Evolutionary conservation across 2,797 vertebrate species (phyloP).

Genomic region (Synanceia verrucosa): DNA sequence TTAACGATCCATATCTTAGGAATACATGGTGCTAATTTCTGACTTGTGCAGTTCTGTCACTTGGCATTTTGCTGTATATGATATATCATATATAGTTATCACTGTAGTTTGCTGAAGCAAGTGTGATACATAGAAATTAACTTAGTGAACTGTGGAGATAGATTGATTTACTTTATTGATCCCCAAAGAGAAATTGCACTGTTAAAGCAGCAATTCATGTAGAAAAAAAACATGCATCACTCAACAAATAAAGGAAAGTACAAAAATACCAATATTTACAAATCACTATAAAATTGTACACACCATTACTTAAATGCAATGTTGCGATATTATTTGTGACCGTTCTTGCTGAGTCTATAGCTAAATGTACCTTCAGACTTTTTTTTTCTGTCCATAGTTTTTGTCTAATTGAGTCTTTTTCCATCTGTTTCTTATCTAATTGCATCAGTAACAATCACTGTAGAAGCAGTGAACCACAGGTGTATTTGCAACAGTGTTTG

Average conservation of each 20-base stretch:
- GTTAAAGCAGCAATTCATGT: too few relatives aligned
- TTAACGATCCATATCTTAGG: conserved; percentile 21
- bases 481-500: neutral
- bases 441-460: neutral
- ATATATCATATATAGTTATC: too few relatives aligned
- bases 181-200: too few relatives aligned
- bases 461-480: neutral
- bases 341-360: neutral
- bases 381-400: neutral
- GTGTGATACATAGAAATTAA: neutral
- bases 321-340: neutral
- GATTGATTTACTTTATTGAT: too few relatives aligned
- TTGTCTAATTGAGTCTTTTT: neutral
- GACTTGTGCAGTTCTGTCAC: conserved; percentile 6
- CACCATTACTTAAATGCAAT: too few relatives aligned
- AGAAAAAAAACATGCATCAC: too few relatives aligned
- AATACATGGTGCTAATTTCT: conserved; percentile 24
- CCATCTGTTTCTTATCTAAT: neutral
- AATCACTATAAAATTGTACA: too few relatives aligned
- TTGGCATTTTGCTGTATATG: neutral
- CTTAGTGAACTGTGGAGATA: neutral
- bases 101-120: neutral
- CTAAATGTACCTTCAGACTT: neutral
- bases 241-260: too few relatives aligned
- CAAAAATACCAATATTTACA: too few relatives aligned